These are phyloP conservation scores for Brachionus koreanus DNA, from an alignment of 1,140 invertebrate species.

Conservation along the genomic window DNA sequence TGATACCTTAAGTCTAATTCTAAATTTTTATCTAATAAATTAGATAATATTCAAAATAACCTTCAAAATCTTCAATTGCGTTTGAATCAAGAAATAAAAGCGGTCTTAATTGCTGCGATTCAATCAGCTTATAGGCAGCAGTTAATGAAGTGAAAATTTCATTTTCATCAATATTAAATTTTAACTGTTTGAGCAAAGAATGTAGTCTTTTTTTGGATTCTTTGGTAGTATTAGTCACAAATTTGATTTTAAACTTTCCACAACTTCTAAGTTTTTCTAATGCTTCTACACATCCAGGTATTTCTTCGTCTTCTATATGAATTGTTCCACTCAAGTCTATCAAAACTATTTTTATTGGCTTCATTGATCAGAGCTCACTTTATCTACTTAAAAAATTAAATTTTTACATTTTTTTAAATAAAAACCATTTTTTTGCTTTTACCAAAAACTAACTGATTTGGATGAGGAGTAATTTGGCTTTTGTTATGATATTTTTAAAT, in stretches of 20 bases:
- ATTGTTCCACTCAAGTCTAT: constrained; percentile 75
- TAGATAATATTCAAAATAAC: neutral
- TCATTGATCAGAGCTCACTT: neutral
- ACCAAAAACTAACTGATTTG: neutral
- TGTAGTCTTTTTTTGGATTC: constrained; percentile 69
- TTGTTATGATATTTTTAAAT: neutral
- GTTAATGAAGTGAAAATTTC: constrained; percentile 77
- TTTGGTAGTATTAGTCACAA: constrained; percentile 63
- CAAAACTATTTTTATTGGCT: constrained; percentile 60
- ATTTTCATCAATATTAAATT: constrained; percentile 66
- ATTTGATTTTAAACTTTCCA: constrained; percentile 59
- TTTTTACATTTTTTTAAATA: neutral
- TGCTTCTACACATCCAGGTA: constrained; percentile 66
- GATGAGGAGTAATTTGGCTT: neutral
- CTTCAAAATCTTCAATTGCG: constrained; percentile 74
- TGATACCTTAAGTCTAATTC: constrained; percentile 51
- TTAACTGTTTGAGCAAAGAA: constrained; percentile 66
- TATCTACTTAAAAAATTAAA: neutral
- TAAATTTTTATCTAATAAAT: neutral
- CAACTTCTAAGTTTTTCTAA: constrained; percentile 64
- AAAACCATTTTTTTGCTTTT: neutral
- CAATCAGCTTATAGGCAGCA: constrained; percentile 67
- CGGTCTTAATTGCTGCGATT: constrained; percentile 64
- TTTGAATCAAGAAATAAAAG: constrained; percentile 68
- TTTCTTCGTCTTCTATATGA: constrained; percentile 69